Evolutionary conservation across 2,888 invertebrate species (phyloP).

Genomic region (Calliphora vomitoria): DNA sequence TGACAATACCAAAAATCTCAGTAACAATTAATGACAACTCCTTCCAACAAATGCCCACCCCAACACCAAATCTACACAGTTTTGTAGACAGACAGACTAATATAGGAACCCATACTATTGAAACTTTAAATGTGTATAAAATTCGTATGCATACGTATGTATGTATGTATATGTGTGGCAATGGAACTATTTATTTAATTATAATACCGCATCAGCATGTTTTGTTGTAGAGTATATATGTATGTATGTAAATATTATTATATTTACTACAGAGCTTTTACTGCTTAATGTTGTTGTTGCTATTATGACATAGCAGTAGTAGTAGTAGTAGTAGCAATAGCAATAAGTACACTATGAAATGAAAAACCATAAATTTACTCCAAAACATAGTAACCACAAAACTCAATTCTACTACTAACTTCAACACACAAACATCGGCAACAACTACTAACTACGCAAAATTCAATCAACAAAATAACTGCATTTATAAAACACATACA

Average conservation of each 20-base stretch:
- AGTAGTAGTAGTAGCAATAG: conserved; percentile 36
- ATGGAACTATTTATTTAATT: conserved; percentile 70
- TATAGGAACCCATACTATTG: not conserved
- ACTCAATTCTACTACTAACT: conserved; percentile 56
- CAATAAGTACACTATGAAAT: conserved; percentile 60
- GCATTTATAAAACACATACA: conserved; percentile 60
- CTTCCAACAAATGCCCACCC: conserved; percentile 41
- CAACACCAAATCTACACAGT: conserved; percentile 39
- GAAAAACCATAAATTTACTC: conserved; percentile 70
- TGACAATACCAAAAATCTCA: conserved; percentile 75
- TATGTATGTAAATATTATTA: not conserved
- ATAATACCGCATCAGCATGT: conserved; percentile 70
- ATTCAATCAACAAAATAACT: conserved; percentile 69
- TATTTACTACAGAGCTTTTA: conserved; percentile 43
- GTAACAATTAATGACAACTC: conserved; percentile 78
- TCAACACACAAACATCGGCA: conserved; percentile 49
- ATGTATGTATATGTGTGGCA: not conserved
- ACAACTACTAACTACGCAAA: conserved; percentile 59
- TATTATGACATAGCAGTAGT: conserved; percentile 60
- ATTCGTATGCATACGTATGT: no score
- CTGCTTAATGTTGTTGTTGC: conserved; percentile 23
- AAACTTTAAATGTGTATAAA: not conserved
- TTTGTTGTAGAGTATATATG: conserved; percentile 41
- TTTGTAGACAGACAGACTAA: not conserved
- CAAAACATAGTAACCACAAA: conserved; percentile 68